A percentile compares a stretch with the other conserved stretches of the same genome.
Conservation (phyloP, 2,888 invertebrate genomes). For the Sthenelais limicola region DNA sequence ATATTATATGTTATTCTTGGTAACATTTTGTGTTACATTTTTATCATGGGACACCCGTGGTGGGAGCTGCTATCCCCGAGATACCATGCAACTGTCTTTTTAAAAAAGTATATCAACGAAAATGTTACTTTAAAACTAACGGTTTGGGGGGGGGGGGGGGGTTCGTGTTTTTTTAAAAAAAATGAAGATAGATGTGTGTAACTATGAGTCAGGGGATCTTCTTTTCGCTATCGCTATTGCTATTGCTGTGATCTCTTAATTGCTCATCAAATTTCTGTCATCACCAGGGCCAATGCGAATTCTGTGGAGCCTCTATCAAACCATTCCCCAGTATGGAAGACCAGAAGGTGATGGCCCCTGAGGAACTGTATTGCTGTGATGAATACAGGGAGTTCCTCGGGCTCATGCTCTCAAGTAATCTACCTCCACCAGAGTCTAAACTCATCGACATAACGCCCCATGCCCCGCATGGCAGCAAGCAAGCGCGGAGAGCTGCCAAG, state of each 20-base stretch:
- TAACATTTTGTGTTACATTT: too few relatives aligned
- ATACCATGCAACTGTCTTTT: too few relatives aligned
- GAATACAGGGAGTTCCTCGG: constrained; percentile 69
- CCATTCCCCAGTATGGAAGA: constrained; percentile 67
- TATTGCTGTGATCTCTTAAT: constrained; percentile 3
- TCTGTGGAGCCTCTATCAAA: constrained; percentile 63
- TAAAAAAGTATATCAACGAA: too few relatives aligned
- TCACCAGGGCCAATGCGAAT: constrained; percentile 61
- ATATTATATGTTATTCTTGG: too few relatives aligned
- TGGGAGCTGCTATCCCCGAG: too few relatives aligned
- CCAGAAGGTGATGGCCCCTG: constrained; percentile 62
- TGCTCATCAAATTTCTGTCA: not conserved
- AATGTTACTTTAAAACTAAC: too few relatives aligned
- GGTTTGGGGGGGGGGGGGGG: too few relatives aligned
- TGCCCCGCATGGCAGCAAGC: constrained; percentile 64
- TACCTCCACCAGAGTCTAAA: constrained; percentile 50
- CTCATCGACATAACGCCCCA: constrained; percentile 51
- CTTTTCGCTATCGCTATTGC: too few relatives aligned
- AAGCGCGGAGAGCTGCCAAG: constrained; percentile 67
- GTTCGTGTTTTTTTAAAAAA: too few relatives aligned
- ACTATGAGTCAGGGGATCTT: too few relatives aligned
- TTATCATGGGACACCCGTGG: too few relatives aligned
- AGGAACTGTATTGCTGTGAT: constrained; percentile 68
- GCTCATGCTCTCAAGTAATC: constrained; percentile 57
- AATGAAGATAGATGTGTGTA: too few relatives aligned